Percentiles rank a stretch among this genome's conserved stretches.
Conservation (phyloP, 2,113 vertebrate genomes). For the Nycticorax nycticorax region DNA sequence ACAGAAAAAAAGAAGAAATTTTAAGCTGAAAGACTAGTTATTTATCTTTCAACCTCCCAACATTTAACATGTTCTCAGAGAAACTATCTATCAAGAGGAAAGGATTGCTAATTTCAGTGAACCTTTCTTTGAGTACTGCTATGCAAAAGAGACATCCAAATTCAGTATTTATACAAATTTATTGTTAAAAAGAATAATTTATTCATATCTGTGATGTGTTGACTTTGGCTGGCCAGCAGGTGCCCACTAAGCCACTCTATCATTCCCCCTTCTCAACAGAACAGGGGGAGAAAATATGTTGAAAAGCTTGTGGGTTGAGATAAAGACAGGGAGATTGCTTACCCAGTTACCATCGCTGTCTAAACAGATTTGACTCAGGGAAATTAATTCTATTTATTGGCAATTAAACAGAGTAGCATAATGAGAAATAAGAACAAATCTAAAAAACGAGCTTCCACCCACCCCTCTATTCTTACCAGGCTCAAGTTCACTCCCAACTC, state of each 20-base stretch:
- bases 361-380: not conserved
- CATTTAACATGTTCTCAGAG: not conserved
- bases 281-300: not conserved
- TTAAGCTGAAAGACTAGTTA: not conserved
- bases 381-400: not conserved
- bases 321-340: not conserved
- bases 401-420: not conserved
- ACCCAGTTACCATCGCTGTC: too few relatives aligned
- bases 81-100: not conserved
- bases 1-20: not conserved
- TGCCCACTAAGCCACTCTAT: not conserved
- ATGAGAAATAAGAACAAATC: not conserved
- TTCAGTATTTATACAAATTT: not conserved
- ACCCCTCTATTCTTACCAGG: not conserved
- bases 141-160: not conserved
- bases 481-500: not conserved
- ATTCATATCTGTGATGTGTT: not conserved
- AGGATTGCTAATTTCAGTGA: not conserved
- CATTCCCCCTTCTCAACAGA: not conserved
- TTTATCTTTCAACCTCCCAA: not conserved
- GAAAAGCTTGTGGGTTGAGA: not conserved
- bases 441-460: not conserved
- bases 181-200: not conserved
- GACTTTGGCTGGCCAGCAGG: not conserved
- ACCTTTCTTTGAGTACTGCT: not conserved